Evolutionary conservation across 2,797 vertebrate species (phyloP).

Genomic region (Leontocebus nigricollis): DNA sequence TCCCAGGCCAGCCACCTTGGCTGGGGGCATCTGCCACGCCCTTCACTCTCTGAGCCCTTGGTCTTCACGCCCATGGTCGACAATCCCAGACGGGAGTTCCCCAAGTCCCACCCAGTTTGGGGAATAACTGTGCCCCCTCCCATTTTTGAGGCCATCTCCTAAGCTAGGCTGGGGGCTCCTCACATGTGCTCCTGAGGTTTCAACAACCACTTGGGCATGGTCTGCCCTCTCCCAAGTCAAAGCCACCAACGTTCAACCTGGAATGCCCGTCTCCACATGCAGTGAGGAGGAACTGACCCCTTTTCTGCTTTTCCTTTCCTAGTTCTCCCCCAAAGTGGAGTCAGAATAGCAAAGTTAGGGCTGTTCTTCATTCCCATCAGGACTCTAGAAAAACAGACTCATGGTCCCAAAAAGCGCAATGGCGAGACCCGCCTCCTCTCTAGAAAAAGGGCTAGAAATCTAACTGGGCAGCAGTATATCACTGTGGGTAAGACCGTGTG

Average conservation of each 20-base stretch:
- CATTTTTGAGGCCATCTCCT: neutral
- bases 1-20: neutral
- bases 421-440: neutral
- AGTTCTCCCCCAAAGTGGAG: neutral
- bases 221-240: neutral
- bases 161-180: neutral
- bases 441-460: neutral
- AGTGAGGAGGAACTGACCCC: too few relatives aligned
- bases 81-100: neutral
- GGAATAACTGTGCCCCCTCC: neutral
- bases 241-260: neutral
- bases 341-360: neutral
- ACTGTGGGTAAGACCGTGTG: accelerated
- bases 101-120: neutral
- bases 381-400: neutral
- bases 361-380: neutral
- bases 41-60: neutral
- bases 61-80: neutral
- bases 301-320: neutral
- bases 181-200: neutral
- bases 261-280: accelerated
- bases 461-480: accelerated
- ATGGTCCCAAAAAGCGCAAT: neutral
- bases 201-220: neutral
- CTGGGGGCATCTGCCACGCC: neutral